Evolutionary conservation across 2,888 invertebrate species (phyloP), one percentile per base, ranked within the genome.

Genomic region (Dione vanillae): DNA sequence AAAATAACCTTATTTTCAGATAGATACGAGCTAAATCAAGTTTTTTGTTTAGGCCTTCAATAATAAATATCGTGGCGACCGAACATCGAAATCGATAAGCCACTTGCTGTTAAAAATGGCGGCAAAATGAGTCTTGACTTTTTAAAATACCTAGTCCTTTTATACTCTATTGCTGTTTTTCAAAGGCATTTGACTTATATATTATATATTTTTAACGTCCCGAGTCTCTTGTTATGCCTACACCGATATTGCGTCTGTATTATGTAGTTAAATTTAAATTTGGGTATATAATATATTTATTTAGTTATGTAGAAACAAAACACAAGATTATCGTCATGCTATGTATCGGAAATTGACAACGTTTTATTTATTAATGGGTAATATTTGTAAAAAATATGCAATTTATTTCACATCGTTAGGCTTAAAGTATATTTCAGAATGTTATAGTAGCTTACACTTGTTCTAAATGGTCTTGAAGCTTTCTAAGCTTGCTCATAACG

Each of bases 41-140:
- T 52, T 14, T 40, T 51, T 16, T 16, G 20, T 5, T 40, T 16
- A 19, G 20, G 8, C 5, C 11, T 45, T 70, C 11, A 70, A 67
- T 67, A 67, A 67, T 59, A 70, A 51, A 64, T 70, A 40, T 16
- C 49, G 41, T 37, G 66, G 70, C 40, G 65, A 43, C 62, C 61
- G 66, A 69, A 62, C 66, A 67, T 67, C 51, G 41, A 16, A 70
- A 70, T 70, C 70, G 67, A 72, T 72, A 70, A 65, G 51, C 62
- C 62, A 52, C 65, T 70, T 56, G 45, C 37, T 65, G 67, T 70
- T 67, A 52, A 70, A 72, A 70, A 72, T 69, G 66, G 66, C 43
- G 69, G 56, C 43, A 62, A 69, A 72, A 67, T 67, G 67, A 64
- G 59, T 58, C 58, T 72, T 65, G 70, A 67, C 70, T 65, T 72